Percentiles rank a stretch among this genome's conserved stretches.
Conservation (phyloP, 2,888 invertebrate species). For the Teleogryllus oceanicus region DNA sequence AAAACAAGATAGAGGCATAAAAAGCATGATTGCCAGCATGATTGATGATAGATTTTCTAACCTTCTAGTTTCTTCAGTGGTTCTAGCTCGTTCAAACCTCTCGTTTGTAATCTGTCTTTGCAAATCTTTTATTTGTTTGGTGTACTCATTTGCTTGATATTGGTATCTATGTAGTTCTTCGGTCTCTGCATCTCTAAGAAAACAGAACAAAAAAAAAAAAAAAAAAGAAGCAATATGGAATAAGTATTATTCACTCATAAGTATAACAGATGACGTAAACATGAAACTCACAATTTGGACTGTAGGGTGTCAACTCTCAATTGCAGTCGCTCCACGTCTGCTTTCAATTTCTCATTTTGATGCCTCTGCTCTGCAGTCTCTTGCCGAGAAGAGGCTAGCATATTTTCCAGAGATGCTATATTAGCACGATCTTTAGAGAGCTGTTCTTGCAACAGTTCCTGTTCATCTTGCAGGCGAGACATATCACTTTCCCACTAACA, state of each 20-base stretch:
- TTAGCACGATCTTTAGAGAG: conserved; percentile 50
- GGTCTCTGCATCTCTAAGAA: conserved; percentile 45
- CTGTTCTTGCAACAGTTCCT: conserved; percentile 48
- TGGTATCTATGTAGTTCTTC: conserved; percentile 53
- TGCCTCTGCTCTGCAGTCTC: conserved; percentile 62
- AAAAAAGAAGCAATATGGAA: background rate
- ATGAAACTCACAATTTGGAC: conserved; percentile 50
- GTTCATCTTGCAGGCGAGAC: conserved; percentile 50
- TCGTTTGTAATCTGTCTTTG: conserved; percentile 55
- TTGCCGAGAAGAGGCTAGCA: conserved; percentile 55
- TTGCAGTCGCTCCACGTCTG: conserved; percentile 55
- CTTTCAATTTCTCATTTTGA: conserved; percentile 61
- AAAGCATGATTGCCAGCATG: too few species aligned
- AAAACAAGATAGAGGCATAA: too few species aligned
- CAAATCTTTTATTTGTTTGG: conserved; percentile 53
- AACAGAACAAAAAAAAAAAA: background rate
- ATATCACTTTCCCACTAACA: conserved; percentile 54
- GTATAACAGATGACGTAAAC: background rate
- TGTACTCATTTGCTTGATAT: conserved; percentile 54
- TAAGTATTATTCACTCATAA: conserved; percentile 26
- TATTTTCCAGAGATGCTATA: conserved; percentile 55
- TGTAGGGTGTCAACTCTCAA: conserved; percentile 54
- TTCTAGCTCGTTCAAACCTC: conserved; percentile 50
- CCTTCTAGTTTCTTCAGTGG: conserved; percentile 43
- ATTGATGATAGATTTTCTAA: background rate